Conservation (phyloP, 2,888 invertebrate species). For the Cyclophora punctaria region DNA sequence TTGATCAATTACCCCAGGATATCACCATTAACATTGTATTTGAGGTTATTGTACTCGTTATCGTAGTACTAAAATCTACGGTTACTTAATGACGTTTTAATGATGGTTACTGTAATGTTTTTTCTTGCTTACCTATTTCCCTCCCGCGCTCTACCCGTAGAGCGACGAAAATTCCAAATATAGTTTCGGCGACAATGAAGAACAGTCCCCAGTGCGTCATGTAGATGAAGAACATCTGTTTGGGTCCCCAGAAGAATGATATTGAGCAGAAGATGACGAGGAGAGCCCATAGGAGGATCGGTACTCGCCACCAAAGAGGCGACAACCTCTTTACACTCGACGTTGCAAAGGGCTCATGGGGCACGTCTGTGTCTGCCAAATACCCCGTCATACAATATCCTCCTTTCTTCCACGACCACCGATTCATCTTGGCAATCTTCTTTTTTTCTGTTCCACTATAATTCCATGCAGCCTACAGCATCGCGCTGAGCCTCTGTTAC, state of each 20-base stretch:
- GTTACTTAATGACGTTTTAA: neutral
- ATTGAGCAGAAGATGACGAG: slow-evolving; percentile 43
- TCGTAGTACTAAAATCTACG: too few species aligned
- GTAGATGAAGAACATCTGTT: slow-evolving; percentile 65
- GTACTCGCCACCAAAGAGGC: slow-evolving; percentile 57
- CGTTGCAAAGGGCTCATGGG: slow-evolving; percentile 41
- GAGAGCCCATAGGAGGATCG: slow-evolving; percentile 54
- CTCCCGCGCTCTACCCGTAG: slow-evolving; percentile 30
- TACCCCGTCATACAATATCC: slow-evolving; percentile 44
- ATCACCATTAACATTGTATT: slow-evolving; percentile 8
- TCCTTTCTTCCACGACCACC: slow-evolving; percentile 37
- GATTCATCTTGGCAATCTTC: slow-evolving; percentile 29
- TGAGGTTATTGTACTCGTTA: too few species aligned
- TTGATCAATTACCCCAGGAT: slow-evolving; percentile 6
- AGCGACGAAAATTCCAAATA: slow-evolving; percentile 52
- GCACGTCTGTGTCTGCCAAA: slow-evolving; percentile 39
- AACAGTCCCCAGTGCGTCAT: slow-evolving; percentile 75
- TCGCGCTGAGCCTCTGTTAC: slow-evolving; percentile 5
- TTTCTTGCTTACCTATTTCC: slow-evolving; percentile 33
- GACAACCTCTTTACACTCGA: slow-evolving; percentile 43
- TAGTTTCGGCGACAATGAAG: slow-evolving; percentile 49
- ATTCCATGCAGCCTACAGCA: slow-evolving; percentile 15
- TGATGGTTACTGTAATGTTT: slow-evolving; percentile 2
- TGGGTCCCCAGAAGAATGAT: slow-evolving; percentile 54
- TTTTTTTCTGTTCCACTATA: slow-evolving; percentile 9